phyloP scores from a whole-genome alignment of 2,888 invertebrate species.

The Lasioglossum calceatum region DNA sequence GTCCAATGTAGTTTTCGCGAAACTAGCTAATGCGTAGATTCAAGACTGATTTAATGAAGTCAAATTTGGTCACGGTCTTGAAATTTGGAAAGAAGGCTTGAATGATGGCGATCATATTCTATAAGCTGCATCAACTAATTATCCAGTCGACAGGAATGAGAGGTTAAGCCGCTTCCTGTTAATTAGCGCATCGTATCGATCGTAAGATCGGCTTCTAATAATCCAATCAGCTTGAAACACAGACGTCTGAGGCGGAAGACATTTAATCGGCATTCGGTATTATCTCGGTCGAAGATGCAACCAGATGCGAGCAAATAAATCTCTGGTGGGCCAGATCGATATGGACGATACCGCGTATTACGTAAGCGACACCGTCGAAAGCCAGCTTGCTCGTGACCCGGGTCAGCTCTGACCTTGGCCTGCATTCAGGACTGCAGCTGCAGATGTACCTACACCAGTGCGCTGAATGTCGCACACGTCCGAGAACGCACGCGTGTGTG shows the following conservation, averaged over 20 bases:
- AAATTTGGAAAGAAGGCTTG: no score
- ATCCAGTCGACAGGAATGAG: neutral
- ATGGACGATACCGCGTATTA: slow-evolving; percentile 61
- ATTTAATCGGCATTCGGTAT: slow-evolving; percentile 24
- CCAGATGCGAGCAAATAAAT: slow-evolving; percentile 44
- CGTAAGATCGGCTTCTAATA: neutral
- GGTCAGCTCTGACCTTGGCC: slow-evolving; percentile 75
- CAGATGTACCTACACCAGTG: slow-evolving; percentile 43
- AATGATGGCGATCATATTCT: neutral
- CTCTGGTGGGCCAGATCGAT: slow-evolving; percentile 62
- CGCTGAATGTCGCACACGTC: slow-evolving; percentile 5
- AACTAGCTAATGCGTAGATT: neutral
- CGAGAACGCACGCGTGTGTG: neutral
- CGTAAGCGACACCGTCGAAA: slow-evolving; percentile 70
- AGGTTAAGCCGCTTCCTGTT: neutral
- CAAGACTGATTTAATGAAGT: neutral
- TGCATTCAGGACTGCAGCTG: slow-evolving; percentile 68
- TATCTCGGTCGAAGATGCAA: slow-evolving; percentile 37
- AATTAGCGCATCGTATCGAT: neutral
- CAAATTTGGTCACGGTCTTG: neutral
- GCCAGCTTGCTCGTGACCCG: slow-evolving; percentile 72
- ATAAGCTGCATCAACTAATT: neutral
- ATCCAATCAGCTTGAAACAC: neutral
- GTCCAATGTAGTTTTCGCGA: neutral
- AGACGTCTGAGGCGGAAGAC: neutral